phyloP scores from a whole-genome alignment of 1,140 invertebrate species.

The Drosophila paulistorum region DNA sequence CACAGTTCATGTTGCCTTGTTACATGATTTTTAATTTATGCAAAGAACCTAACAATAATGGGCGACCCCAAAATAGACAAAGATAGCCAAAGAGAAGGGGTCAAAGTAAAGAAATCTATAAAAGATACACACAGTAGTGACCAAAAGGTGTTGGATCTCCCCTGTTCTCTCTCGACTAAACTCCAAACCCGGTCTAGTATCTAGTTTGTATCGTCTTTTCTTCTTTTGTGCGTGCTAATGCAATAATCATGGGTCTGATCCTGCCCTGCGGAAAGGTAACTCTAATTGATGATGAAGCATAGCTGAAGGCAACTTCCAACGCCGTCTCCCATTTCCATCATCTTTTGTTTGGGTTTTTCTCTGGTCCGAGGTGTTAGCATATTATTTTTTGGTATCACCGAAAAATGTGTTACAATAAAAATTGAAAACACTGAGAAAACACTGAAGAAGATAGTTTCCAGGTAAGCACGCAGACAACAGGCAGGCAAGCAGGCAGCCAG shows the following conservation, averaged over 20 bases:
- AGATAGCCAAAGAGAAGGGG: not conserved
- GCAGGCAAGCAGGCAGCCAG: conserved; percentile 30
- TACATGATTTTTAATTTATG: conserved; percentile 80
- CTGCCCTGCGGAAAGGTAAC: conserved; percentile 74
- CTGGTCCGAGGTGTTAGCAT: conserved; percentile 72
- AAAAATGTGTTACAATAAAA: conserved; percentile 76
- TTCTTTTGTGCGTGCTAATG: conserved; percentile 49
- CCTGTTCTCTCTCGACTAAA: not conserved
- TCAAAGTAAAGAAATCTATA: conserved; percentile 7
- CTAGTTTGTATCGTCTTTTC: conserved; percentile 16
- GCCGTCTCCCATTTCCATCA: conserved; percentile 20
- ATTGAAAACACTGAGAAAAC: conserved; percentile 27
- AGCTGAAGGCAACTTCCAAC: conserved; percentile 23
- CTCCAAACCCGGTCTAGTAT: not conserved
- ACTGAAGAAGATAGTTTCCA: conserved; percentile 33
- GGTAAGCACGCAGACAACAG: conserved; percentile 54
- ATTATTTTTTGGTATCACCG: conserved; percentile 49
- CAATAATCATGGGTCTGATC: conserved; percentile 70
- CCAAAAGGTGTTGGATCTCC: conserved; percentile 59
- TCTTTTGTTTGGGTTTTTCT: conserved; percentile 54
- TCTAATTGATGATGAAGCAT: conserved; percentile 77
- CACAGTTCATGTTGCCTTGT: not conserved
- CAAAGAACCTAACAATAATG: conserved; percentile 64
- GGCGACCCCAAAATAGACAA: conserved; percentile 45
- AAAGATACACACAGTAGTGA: conserved; percentile 48